These are phyloP conservation scores for Suillia variegata DNA, from an alignment of 2,888 invertebrate genomes.

Conservation along the genomic window DNA sequence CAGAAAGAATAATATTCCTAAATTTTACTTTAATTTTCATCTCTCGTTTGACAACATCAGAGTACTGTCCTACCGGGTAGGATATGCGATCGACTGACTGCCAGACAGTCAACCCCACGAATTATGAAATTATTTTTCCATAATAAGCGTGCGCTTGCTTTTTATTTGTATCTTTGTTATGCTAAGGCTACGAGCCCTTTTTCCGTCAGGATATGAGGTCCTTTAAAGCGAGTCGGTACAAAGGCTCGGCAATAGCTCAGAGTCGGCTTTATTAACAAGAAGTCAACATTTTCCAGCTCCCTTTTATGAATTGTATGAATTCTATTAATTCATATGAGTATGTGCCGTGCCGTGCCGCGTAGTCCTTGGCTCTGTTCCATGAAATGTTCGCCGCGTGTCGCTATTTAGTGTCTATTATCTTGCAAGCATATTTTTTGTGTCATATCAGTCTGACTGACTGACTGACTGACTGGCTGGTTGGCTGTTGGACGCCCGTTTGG, in stretches of 20 bases:
- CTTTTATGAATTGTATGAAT: constrained; percentile 1
- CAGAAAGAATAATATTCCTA: no score
- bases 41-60: no score
- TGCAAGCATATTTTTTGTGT: constrained; percentile 48
- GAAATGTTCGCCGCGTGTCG: constrained; percentile 55
- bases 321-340: constrained; percentile 22
- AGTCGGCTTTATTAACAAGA: constrained; percentile 36
- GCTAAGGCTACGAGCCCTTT: not conserved
- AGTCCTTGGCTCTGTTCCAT: constrained; percentile 24
- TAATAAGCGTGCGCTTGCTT: constrained; percentile 43
- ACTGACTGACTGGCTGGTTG: no score
- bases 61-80: no score
- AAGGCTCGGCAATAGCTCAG: constrained; percentile 2
- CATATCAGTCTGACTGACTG: no score
- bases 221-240: constrained; percentile 5
- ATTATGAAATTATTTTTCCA: constrained; percentile 62
- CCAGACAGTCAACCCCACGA: constrained; percentile 50
- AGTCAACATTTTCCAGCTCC: constrained; percentile 40
- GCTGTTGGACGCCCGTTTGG: not conserved
- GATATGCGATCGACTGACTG: no score
- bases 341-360: no score
- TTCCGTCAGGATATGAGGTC: constrained; percentile 2
- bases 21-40: no score
- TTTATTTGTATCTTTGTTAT: constrained; percentile 12
- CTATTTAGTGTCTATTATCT: constrained; percentile 61